Evolutionary conservation across 2,888 invertebrate genomes (phyloP), one percentile per base, ranked within the genome.

Genomic region (Nesidiocoris tenuis): DNA sequence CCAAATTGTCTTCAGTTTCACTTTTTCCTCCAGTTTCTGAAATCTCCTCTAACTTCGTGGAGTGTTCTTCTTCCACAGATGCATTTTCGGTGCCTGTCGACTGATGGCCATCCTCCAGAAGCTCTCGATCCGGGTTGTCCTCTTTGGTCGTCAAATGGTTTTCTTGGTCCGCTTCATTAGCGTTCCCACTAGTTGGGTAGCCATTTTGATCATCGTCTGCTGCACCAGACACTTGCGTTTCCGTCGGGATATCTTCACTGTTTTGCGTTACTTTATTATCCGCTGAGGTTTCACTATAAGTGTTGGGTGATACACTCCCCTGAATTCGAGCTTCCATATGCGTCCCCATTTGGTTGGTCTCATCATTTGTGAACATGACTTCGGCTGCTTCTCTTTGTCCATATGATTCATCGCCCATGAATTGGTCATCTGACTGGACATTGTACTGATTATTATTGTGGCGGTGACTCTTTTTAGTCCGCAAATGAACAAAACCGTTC

Each of bases 301-400:
- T 39, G 39, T 39, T 12, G 3, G 39, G 39, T 39, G 39, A 39
- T 12, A 39, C 39, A n/a, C n/a, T n/a, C 5, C 39, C 39, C 39
- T 39, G 39, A 7, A 18, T 16, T 25, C 61, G 61, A n/a, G 61
- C 39, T 63, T 72, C 72, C 72, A 72, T 74, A 19, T 65, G 65
- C 3, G 65, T 74, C n/a, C 74, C 74, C 64, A 65, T 65, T 19
- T 57, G 64, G 21, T 61, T 57, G n/a, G 76, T 76, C 18, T 76
- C 77, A n/a, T 72, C 70, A 17, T 77, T 67, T 1, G 24, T 63
- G 25, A 74, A 76, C 54, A 77, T 22, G 2, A 77, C 78, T n/a
- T 77, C 77, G n/a, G 78, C 63, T 1, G 19, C 54, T 16, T 70
- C 70, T 12, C 22, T 57, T n/a, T 67, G 17, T 0, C 64, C 68